Evolutionary conservation across 2,888 invertebrate species (phyloP).

Genomic region (Diaphora mendica): DNA sequence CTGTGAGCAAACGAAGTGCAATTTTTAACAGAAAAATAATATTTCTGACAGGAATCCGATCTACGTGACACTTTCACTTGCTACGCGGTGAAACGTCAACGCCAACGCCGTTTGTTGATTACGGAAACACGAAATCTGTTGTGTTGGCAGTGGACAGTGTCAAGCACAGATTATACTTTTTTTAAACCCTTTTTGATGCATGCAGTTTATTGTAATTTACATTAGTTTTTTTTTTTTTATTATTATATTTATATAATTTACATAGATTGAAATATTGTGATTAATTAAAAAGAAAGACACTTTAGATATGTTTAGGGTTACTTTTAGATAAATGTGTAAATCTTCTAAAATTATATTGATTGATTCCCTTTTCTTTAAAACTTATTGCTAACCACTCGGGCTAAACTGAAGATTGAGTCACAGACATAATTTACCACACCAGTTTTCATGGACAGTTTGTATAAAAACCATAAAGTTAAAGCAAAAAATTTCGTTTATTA

Average conservation of each 20-base stretch:
- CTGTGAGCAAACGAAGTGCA: slow-evolving; percentile 62
- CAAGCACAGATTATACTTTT: slow-evolving; percentile 38
- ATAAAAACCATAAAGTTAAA: no score
- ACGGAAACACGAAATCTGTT: slow-evolving; percentile 65
- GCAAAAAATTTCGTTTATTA: neutral
- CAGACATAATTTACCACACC: no score
- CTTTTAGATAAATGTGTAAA: no score
- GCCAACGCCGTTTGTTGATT: slow-evolving; percentile 76
- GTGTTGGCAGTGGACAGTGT: slow-evolving; percentile 75
- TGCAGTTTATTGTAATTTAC: no score
- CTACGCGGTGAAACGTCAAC: slow-evolving; percentile 84
- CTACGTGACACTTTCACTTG: slow-evolving; percentile 86
- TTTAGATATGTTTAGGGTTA: neutral
- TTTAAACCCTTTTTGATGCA: neutral
- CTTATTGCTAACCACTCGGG: no score
- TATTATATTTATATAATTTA: neutral
- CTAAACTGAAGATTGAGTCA: no score
- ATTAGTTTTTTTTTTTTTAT: no score
- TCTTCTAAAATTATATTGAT: no score
- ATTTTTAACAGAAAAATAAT: slow-evolving; percentile 61
- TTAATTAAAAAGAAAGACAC: neutral
- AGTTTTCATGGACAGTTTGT: no score
- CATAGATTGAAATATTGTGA: neutral
- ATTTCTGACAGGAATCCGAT: slow-evolving; percentile 73
- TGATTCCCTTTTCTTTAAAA: no score